A percentile compares a stretch with the other conserved stretches of the same genome.
These are phyloP conservation scores for Arothron firmamentum DNA, from an alignment of 2,113 vertebrate genomes.

Conservation along the genomic window DNA sequence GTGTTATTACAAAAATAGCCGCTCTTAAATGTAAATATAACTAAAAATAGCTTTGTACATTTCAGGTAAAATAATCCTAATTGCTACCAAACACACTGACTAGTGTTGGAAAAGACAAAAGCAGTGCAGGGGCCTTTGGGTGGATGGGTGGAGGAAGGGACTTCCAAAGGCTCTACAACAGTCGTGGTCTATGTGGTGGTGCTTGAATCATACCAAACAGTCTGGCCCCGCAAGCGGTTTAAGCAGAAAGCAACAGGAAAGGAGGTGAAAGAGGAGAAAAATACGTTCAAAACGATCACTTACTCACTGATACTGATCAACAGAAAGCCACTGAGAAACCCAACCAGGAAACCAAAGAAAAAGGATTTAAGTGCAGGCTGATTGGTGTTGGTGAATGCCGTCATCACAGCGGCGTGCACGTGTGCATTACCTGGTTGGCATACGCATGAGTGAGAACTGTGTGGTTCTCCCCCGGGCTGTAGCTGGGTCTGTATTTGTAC, in stretches of 20 bases:
- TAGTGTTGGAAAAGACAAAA: no score
- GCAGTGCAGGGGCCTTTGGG: no score
- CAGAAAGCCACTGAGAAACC: conserved; percentile 76
- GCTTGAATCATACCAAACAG: no score
- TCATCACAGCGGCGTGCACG: neutral
- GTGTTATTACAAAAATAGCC: no score
- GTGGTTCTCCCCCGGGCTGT: conserved; percentile 86
- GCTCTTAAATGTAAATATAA: no score
- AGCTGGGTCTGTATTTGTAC: conserved; percentile 92
- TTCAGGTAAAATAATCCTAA: no score
- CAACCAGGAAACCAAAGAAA: conserved; percentile 62
- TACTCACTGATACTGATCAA: conserved; percentile 80
- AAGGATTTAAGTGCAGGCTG: conserved; percentile 23
- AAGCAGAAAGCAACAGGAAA: neutral
- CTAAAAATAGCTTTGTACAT: no score
- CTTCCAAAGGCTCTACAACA: no score
- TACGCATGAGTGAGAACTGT: conserved; percentile 76
- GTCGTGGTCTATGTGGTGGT: no score
- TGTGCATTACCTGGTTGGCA: conserved; percentile 74
- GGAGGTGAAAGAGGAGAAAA: neutral
- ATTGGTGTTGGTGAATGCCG: neutral
- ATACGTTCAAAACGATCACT: neutral
- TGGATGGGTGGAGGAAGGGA: no score
- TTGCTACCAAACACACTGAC: no score
- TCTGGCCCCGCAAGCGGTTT: neutral